These are phyloP conservation scores for Coreoperca whiteheadi DNA, from an alignment of 2,113 vertebrate genomes.

Conservation along the genomic window DNA sequence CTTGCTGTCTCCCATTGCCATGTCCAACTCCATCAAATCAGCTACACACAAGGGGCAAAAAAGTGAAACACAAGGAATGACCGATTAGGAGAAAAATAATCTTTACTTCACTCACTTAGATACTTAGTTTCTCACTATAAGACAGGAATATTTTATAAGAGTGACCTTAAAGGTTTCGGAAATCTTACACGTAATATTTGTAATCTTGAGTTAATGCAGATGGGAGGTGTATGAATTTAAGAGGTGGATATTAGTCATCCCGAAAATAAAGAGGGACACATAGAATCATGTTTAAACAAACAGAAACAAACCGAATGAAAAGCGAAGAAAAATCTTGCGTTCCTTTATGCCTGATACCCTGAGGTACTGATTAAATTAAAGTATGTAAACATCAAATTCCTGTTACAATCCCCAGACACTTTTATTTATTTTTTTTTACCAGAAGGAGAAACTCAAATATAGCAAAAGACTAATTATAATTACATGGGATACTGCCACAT, in stretches of 20 bases:
- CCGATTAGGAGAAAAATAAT: neutral
- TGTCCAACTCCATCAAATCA: constrained; percentile 99
- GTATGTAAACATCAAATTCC: neutral
- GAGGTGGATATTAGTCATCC: neutral
- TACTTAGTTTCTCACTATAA: neutral
- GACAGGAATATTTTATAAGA: neutral
- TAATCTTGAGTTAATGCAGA: neutral
- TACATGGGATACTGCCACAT: constrained; percentile 15
- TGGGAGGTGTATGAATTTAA: neutral
- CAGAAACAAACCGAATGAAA: accelerated
- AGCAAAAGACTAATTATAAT: neutral
- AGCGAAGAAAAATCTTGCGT: neutral
- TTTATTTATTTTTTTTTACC: neutral
- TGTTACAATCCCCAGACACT: neutral
- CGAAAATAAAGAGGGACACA: neutral
- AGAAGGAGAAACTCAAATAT: neutral
- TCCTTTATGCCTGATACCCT: neutral
- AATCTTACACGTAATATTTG: neutral
- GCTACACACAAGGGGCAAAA: constrained; percentile 78
- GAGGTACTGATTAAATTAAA: neutral
- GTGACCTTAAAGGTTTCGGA: neutral
- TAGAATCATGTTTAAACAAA: neutral
- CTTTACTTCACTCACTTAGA: neutral
- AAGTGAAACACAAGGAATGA: neutral
- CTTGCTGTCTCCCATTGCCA: constrained; percentile 99